Evolutionary conservation across 2,797 vertebrate genomes (phyloP).

Genomic region (Alfaro cultratus): DNA sequence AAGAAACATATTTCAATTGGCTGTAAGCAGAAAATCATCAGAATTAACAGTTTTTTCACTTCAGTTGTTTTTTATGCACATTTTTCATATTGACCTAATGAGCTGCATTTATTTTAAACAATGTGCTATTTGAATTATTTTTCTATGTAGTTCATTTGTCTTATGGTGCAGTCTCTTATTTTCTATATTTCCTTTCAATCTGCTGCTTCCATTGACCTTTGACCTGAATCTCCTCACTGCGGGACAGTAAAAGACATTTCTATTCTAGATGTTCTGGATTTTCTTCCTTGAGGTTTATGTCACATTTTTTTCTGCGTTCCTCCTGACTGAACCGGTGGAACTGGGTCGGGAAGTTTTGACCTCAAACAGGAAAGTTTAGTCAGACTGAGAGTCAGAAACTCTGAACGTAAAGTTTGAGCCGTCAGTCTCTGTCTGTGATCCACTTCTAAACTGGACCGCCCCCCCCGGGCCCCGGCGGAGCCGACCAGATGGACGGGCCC

Average conservation of each 20-base stretch:
- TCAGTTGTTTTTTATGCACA: too few relatives aligned
- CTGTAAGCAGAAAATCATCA: too few relatives aligned
- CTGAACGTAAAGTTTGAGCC: slow-evolving; percentile 13
- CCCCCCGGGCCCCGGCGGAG: neutral
- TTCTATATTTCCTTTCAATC: neutral
- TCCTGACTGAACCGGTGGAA: neutral
- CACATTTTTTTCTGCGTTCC: neutral
- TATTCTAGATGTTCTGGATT: neutral
- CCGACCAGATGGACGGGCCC: slow-evolving; percentile 37
- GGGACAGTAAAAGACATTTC: neutral
- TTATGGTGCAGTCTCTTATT: too few relatives aligned
- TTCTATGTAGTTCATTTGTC: too few relatives aligned
- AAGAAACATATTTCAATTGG: too few relatives aligned
- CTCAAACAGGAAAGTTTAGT: neutral
- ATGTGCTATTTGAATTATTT: too few relatives aligned
- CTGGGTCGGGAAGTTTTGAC: neutral
- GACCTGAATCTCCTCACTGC: too few relatives aligned
- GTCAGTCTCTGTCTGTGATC: slow-evolving; percentile 22
- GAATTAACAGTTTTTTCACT: too few relatives aligned
- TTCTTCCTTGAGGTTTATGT: neutral
- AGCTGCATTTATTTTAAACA: neutral
- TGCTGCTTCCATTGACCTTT: neutral
- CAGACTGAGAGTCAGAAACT: neutral
- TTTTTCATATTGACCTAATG: too few relatives aligned
- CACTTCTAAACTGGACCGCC: slow-evolving; percentile 51